phyloP scores from a whole-genome alignment of 2,797 vertebrate genomes.

The Oceanodroma leucorhoa region DNA sequence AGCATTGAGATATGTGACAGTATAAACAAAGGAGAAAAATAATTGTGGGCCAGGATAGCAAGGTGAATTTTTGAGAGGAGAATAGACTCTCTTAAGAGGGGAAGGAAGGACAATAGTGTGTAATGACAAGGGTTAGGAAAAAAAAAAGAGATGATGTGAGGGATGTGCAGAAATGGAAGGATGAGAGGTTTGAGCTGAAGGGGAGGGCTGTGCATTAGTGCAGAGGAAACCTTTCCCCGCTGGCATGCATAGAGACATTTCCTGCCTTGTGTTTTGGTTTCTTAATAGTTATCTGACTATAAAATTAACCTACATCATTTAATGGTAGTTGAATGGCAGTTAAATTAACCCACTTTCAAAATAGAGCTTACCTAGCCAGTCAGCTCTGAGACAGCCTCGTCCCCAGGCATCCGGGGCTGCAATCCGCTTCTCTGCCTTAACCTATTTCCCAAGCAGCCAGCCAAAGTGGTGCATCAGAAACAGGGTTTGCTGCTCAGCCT shows the following conservation, averaged over 20 bases:
- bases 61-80: neutral
- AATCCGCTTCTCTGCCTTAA: conserved; percentile 36
- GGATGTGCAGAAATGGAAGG: conserved; percentile 40
- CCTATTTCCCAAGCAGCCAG: conserved; percentile 50
- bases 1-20: neutral
- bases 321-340: conserved; percentile 39
- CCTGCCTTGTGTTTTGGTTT: conserved; percentile 55
- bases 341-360: conserved; percentile 69
- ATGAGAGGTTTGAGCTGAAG: conserved; percentile 34
- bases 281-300: conserved; percentile 56
- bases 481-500: neutral
- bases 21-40: neutral
- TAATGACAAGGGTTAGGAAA: conserved; percentile 4
- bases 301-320: conserved; percentile 58
- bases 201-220: neutral
- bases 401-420: conserved; percentile 36
- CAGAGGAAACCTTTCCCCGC: conserved; percentile 27
- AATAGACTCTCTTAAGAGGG: neutral
- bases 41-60: neutral
- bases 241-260: conserved; percentile 23
- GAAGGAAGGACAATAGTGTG: neutral
- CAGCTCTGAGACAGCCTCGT: conserved; percentile 34
- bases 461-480: neutral
- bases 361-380: conserved; percentile 32
- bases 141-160: neutral